Percentiles rank a stretch among this genome's conserved stretches.
Conservation (phyloP, 2,797 vertebrate genomes). For the Cossypha caffra region DNA sequence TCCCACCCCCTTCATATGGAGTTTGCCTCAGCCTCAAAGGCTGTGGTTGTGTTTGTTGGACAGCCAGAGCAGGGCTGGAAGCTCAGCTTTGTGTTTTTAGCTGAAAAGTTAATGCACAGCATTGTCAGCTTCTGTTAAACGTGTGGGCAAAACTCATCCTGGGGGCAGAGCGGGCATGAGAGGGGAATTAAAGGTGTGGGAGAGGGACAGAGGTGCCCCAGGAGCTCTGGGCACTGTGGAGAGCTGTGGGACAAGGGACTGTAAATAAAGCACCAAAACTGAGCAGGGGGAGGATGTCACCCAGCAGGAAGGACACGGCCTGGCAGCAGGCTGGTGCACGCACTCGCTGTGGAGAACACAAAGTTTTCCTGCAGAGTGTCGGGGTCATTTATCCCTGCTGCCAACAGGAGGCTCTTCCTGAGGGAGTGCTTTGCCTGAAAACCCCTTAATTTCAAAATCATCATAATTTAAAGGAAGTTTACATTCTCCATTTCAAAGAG, state of each 20-base stretch:
- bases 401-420: accelerated
- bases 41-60: neutral
- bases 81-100: neutral
- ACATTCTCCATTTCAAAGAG: too few species aligned
- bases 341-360: accelerated
- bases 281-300: neutral
- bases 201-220: neutral
- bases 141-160: neutral
- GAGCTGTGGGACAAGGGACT: neutral
- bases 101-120: accelerated
- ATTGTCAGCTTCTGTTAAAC: accelerated
- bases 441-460: too few species aligned
- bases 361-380: neutral
- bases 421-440: neutral
- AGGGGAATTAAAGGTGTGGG: neutral
- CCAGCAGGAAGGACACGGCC: neutral
- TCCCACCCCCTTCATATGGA: accelerated
- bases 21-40: neutral
- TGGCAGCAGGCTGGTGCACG: neutral
- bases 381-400: accelerated
- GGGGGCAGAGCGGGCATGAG: neutral
- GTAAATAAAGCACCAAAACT: accelerated
- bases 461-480: too few species aligned
- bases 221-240: neutral
- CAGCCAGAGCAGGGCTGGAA: neutral